Evolutionary conservation across 2,888 invertebrate species (phyloP).

Genomic region (Rhingia campestris): DNA sequence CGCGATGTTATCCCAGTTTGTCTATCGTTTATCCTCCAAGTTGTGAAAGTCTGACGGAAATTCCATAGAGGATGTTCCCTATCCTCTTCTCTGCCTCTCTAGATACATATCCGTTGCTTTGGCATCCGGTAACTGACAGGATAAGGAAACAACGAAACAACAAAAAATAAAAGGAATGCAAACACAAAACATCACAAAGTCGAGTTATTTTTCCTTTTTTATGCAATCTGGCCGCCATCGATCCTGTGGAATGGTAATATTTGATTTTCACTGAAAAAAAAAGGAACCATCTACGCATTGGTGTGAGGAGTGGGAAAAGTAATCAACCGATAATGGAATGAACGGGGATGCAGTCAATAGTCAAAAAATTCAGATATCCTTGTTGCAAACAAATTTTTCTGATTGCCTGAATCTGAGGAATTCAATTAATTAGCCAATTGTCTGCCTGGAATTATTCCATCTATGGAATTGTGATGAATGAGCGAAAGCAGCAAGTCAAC

Average conservation of each 20-base stretch:
- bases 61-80: slow-evolving; percentile 49
- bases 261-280: slow-evolving; percentile 41
- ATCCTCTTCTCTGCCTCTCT: slow-evolving; percentile 34
- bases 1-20: slow-evolving; percentile 13
- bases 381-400: slow-evolving; percentile 17
- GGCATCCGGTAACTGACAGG: slow-evolving; percentile 53
- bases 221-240: slow-evolving; percentile 44
- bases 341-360: slow-evolving; percentile 17
- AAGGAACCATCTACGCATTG: slow-evolving; percentile 8
- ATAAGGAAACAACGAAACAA: background rate
- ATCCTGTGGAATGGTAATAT: slow-evolving; percentile 48
- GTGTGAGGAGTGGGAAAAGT: slow-evolving; percentile 24
- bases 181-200: too few relatives aligned
- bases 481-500: slow-evolving; percentile 21
- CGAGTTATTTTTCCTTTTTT: background rate
- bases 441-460: slow-evolving; percentile 24
- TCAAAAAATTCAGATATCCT: slow-evolving; percentile 1
- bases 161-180: slow-evolving; percentile 11
- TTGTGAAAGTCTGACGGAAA: slow-evolving; percentile 44
- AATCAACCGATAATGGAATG: slow-evolving; percentile 38
- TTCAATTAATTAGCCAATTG: slow-evolving; percentile 51
- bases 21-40: slow-evolving; percentile 16
- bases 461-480: slow-evolving; percentile 26
- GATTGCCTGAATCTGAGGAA: slow-evolving; percentile 29
- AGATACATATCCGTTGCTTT: slow-evolving; percentile 56